Conservation (phyloP, 2,113 vertebrate genomes). For the Acanthisitta chloris region DNA sequence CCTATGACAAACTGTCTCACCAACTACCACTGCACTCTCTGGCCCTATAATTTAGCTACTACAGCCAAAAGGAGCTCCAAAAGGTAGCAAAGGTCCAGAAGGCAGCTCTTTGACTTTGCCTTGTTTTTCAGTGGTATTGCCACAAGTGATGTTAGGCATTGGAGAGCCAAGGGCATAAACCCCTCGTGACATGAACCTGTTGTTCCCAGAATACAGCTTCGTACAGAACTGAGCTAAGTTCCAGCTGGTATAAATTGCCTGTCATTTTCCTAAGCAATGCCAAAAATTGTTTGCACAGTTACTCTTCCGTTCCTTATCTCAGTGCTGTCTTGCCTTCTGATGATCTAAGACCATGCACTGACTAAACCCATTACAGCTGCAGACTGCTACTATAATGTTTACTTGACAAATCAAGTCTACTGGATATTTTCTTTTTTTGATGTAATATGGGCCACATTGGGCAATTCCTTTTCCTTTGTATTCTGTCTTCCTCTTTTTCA, state of each 20-base stretch:
- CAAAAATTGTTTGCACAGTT: background rate
- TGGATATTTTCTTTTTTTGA: background rate
- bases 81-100: background rate
- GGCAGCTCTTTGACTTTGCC: background rate
- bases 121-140: background rate
- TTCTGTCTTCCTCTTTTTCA: background rate
- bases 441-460: background rate
- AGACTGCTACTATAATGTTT: background rate
- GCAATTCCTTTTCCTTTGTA: background rate
- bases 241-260: background rate
- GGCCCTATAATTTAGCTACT: background rate
- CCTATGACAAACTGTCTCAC: background rate
- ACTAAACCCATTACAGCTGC: background rate
- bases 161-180: slow-evolving; percentile 34
- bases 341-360: background rate
- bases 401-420: slow-evolving; percentile 5
- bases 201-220: slow-evolving; percentile 23
- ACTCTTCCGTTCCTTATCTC: background rate
- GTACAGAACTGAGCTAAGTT: background rate
- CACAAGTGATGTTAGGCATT: background rate
- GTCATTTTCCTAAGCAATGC: slow-evolving; percentile 25
- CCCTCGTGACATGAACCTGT: background rate
- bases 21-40: background rate
- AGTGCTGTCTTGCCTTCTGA: background rate
- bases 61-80: background rate